Conservation (phyloP, 2,113 vertebrate species). For the Orycteropus afer region DNA sequence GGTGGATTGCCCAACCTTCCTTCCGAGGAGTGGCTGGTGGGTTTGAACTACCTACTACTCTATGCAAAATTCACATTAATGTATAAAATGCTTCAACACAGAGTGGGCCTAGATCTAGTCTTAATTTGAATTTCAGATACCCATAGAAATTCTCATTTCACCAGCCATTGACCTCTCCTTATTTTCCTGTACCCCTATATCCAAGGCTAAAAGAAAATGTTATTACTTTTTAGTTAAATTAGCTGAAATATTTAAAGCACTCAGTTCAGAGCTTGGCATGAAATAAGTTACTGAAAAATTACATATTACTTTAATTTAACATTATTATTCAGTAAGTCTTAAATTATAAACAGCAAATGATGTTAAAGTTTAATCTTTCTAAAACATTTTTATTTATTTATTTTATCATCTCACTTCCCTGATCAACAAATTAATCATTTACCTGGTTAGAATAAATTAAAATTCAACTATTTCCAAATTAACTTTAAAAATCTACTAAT, state of each 20-base stretch:
- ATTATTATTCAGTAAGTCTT: neutral
- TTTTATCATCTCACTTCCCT: neutral
- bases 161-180: neutral
- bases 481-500: neutral
- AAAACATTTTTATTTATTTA: neutral
- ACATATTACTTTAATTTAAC: neutral
- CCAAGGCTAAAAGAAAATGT: neutral
- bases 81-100: neutral
- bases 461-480: neutral
- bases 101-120: neutral
- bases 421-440: neutral
- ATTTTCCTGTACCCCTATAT: neutral
- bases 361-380: neutral
- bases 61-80: too few relatives aligned
- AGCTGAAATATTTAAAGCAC: neutral
- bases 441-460: neutral
- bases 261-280: neutral
- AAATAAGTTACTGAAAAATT: neutral
- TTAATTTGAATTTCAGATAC: neutral
- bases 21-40: too few relatives aligned
- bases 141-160: neutral
- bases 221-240: too few relatives aligned
- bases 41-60: too few relatives aligned
- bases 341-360: slow-evolving; percentile 1
- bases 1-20: too few relatives aligned